phyloP scores from a whole-genome alignment of 1,140 invertebrate species.

The Drosophila trapezifrons region DNA sequence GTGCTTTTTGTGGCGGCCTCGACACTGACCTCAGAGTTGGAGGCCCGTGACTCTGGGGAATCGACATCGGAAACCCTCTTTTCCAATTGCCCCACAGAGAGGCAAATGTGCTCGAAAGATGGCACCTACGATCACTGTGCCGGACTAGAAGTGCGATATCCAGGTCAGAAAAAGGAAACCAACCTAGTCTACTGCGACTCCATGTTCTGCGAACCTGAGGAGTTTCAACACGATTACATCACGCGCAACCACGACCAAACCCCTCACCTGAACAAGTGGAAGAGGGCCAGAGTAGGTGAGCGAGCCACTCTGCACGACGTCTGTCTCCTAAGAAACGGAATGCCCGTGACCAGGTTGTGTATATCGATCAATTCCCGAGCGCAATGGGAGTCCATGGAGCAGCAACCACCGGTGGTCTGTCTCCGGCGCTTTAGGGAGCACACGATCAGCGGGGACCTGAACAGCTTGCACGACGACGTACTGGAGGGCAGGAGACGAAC shows the following conservation, averaged over 20 bases:
- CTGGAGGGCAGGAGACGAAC: constrained; percentile 47
- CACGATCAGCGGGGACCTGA: constrained; percentile 60
- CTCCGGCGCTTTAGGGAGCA: constrained; percentile 51
- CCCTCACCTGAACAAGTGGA: constrained; percentile 67
- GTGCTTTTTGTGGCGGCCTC: constrained; percentile 30
- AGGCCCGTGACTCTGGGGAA: background rate
- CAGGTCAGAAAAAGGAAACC: background rate
- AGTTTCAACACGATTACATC: constrained; percentile 61
- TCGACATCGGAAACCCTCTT: background rate
- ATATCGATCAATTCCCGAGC: constrained; percentile 16
- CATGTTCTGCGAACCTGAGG: constrained; percentile 54
- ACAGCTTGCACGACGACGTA: constrained; percentile 62
- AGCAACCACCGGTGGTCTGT: constrained; percentile 39
- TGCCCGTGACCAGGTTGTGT: constrained; percentile 69
- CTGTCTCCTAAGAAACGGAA: constrained; percentile 62
- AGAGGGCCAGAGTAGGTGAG: constrained; percentile 56
- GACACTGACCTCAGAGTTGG: background rate
- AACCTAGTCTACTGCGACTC: constrained; percentile 43
- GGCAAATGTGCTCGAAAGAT: constrained; percentile 19
- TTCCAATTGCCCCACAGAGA: constrained; percentile 20
- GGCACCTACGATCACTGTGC: background rate
- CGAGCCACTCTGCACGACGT: constrained; percentile 55
- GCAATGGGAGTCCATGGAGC: constrained; percentile 55
- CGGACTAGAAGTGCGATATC: background rate
- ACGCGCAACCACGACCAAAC: constrained; percentile 59